Base-by-base conservation (phyloP, 2,888 invertebrate genomes). In the Crossocerus cetratus region DNA sequence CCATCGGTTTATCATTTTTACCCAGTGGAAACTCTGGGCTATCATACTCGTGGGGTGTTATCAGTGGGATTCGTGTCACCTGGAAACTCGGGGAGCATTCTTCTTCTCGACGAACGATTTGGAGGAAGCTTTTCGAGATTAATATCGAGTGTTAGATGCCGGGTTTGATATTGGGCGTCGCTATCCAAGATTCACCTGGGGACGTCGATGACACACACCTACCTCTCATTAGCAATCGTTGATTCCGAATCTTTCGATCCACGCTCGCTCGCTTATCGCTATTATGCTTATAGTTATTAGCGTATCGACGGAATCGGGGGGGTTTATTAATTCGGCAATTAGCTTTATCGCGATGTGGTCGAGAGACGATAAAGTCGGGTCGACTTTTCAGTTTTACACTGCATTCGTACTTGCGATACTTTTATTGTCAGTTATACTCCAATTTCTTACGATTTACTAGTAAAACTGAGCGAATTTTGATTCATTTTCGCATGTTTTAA, bases 191-290 rank as follows among this genome's bases (percentile, higher is more conserved):
- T 56, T 44, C 58, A 20, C 55, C 20, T n/a, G 21, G 63, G 54
- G 70, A 70, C 72, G 74, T 74, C 57, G 65, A 56, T 67, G 59
- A 75, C 55, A 16, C 64, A 60, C 20, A 14, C 56, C 21, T 32
- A 11, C 32, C 32, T 32, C 32, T 56, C n/a, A 54, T 75, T 71
- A 58, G 22, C 65, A 71, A 67, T 76, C 76, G 65, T 72, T 72
- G 75, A 74, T 77, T 68, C 59, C 58, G 44, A 69, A 55, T 61
- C 49, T n/a, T 32, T 5, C 44, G 13, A 3, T 53, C 16, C 45
- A 5, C n/a, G 3, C 14, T 59, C 43, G 21, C 20, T 42, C 65
- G 8, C 1, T 43, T 3, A 14, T 5, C 20, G 56, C 45, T 49
- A 68, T 69, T 78, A 62, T 57, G 58, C 53, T 23, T 59, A n/a